These are phyloP conservation scores for Spilosoma lubricipeda DNA, from an alignment of 2,888 invertebrate genomes.

Conservation along the genomic window DNA sequence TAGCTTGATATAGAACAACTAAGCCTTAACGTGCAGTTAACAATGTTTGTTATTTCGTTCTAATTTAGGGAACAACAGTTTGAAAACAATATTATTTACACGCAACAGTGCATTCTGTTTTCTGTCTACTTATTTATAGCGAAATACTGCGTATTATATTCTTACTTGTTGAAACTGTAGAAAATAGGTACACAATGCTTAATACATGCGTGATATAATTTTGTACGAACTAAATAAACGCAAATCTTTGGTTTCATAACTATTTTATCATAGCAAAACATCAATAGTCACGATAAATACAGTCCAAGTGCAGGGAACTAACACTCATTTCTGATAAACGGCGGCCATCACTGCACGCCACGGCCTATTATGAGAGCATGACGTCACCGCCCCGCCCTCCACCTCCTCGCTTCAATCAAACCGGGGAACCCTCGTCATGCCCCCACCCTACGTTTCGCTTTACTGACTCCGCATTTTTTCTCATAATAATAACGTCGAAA, in stretches of 20 bases:
- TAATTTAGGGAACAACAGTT: conserved; percentile 45
- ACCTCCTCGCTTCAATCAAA: conserved; percentile 84
- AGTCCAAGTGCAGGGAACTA: conserved; percentile 78
- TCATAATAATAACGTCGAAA: conserved; percentile 86
- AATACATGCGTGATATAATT: neutral
- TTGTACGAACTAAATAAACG: neutral
- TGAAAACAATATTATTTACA: conserved; percentile 47
- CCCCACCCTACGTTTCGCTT: conserved; percentile 85
- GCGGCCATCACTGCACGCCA: conserved; percentile 85
- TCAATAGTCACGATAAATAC: conserved; percentile 56
- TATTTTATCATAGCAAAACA: conserved; percentile 31
- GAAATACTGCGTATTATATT: conserved; percentile 30
- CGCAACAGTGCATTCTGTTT: conserved; percentile 48
- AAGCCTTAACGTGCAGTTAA: conserved; percentile 40
- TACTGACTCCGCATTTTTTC: conserved; percentile 86
- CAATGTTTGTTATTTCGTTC: conserved; percentile 48
- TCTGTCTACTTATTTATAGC: conserved; percentile 49
- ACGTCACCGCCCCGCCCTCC: conserved; percentile 86
- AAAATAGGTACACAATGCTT: conserved; percentile 6
- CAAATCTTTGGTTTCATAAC: too few species aligned
- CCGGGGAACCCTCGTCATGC: conserved; percentile 85
- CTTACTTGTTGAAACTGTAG: conserved; percentile 22
- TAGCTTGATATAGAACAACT: conserved; percentile 43
- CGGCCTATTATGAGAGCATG: conserved; percentile 86
- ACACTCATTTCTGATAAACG: conserved; percentile 81